A percentile compares a stretch with the other conserved stretches of the same genome.
Conservation (phyloP, 2,888 invertebrate genomes). For the Galerucella nymphaeae region DNA sequence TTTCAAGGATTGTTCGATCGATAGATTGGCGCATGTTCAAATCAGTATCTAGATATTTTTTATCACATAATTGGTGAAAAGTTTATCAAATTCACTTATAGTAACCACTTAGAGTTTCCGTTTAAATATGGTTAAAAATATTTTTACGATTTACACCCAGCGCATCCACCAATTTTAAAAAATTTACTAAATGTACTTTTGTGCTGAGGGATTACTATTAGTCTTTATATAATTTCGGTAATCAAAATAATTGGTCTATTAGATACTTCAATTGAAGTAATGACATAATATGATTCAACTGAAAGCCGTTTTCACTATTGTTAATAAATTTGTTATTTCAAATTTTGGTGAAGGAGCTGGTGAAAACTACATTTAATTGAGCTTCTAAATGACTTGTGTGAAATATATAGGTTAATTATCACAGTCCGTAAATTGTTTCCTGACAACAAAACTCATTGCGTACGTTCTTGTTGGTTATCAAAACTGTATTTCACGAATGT, state of each 20-base stretch:
- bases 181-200: neutral
- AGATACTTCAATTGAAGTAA: neutral
- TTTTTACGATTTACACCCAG: neutral
- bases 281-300: too few relatives aligned
- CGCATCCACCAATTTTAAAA: neutral
- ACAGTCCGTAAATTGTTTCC: too few relatives aligned
- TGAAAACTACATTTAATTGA: too few relatives aligned
- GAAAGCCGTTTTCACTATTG: neutral
- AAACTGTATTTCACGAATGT: constrained; percentile 22
- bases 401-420: too few relatives aligned
- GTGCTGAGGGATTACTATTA: neutral
- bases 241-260: too few relatives aligned
- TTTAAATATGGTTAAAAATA: too few relatives aligned
- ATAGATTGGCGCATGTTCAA: neutral
- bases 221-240: too few relatives aligned
- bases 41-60: neutral
- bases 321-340: neutral
- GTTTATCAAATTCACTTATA: neutral
- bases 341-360: constrained; percentile 9
- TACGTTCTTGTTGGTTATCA: constrained; percentile 21
- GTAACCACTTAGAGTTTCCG: too few relatives aligned
- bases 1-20: constrained; percentile 3
- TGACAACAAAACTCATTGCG: neutral
- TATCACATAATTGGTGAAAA: neutral
- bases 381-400: too few relatives aligned